Percentiles rank a stretch among this genome's conserved stretches.
Conservation (phyloP, 2,888 invertebrate species). For the Trissoscelio sp. region DNA sequence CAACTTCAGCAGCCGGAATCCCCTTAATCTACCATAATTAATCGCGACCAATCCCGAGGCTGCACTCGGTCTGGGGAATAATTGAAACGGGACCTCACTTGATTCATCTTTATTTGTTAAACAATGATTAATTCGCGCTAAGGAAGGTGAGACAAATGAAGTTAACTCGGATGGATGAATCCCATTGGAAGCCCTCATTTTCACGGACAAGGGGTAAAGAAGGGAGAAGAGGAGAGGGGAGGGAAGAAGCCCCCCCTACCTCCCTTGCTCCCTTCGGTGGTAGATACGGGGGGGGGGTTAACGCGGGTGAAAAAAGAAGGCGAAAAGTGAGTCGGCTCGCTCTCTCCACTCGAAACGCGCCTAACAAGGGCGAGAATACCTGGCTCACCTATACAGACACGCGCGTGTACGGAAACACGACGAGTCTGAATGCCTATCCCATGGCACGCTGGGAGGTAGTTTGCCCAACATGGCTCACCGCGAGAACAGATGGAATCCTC, state of each 20-base stretch:
- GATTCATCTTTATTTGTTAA: conserved; percentile 57
- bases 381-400: conserved; percentile 58
- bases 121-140: conserved; percentile 57
- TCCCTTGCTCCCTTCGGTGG: too few relatives aligned
- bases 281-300: conserved; percentile 34
- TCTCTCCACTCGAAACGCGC: conserved; percentile 47
- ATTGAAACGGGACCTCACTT: conserved; percentile 24
- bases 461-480: conserved; percentile 67
- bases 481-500: conserved; percentile 66
- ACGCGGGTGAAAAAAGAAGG: conserved; percentile 12
- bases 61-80: neutral
- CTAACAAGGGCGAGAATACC: conserved; percentile 69
- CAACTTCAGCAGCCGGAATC: neutral
- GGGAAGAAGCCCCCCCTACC: neutral
- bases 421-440: conserved; percentile 36
- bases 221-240: neutral
- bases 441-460: conserved; percentile 53
- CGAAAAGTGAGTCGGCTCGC: conserved; percentile 41
- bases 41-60: conserved; percentile 17
- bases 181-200: conserved; percentile 57
- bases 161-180: conserved; percentile 62
- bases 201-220: conserved; percentile 12
- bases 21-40: conserved; percentile 31
- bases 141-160: conserved; percentile 54
- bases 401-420: conserved; percentile 26